phyloP scores from a whole-genome alignment of 2,888 invertebrate genomes.

The Andrena camellia region DNA sequence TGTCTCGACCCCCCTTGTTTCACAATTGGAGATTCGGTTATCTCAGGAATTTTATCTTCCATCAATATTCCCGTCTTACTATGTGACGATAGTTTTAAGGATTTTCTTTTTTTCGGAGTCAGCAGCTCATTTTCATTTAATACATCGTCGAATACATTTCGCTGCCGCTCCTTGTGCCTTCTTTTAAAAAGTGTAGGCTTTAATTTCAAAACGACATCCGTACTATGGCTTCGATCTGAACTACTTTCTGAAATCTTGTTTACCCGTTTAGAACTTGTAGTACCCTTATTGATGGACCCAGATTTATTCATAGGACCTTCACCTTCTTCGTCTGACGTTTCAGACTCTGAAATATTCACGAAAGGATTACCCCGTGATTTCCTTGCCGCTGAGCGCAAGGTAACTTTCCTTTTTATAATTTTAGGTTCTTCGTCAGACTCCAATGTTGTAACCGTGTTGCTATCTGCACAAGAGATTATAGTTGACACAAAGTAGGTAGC shows the following conservation, averaged over 20 bases:
- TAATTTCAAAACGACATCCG: slow-evolving; percentile 45
- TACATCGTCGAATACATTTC: slow-evolving; percentile 53
- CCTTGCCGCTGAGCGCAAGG: neutral
- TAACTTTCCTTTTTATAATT: slow-evolving; percentile 43
- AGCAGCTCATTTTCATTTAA: neutral
- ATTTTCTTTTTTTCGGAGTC: neutral
- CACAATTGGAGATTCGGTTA: neutral
- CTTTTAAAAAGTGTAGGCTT: slow-evolving; percentile 41
- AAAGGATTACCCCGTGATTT: slow-evolving; percentile 60
- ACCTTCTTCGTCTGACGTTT: neutral
- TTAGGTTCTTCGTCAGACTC: slow-evolving; percentile 58
- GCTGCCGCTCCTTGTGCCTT: neutral
- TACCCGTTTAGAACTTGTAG: neutral
- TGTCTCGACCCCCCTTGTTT: neutral
- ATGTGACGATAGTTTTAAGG: neutral
- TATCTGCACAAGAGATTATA: neutral
- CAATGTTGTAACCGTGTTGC: slow-evolving; percentile 13
- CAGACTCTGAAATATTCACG: slow-evolving; percentile 42
- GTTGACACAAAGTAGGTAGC: neutral
- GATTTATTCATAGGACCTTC: neutral
- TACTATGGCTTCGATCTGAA: slow-evolving; percentile 28
- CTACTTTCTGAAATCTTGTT: slow-evolving; percentile 2
- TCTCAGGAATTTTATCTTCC: neutral
- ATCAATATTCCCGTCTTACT: neutral
- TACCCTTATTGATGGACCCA: neutral